phyloP scores from a whole-genome alignment of 2,888 invertebrate genomes.

The Esperia sulphurella region DNA sequence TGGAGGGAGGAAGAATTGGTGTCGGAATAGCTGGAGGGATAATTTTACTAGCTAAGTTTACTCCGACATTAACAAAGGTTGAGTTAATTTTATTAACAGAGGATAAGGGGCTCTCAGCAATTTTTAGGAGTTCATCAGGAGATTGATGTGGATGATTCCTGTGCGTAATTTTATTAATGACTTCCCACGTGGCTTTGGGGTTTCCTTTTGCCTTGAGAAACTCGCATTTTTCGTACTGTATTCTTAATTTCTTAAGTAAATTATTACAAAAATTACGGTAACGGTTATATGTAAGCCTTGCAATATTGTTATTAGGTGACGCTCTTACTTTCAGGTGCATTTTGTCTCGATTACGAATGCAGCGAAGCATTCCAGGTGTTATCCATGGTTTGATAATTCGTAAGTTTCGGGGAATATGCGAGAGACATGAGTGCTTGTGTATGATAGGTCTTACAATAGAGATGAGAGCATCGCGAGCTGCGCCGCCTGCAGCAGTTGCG shows the following conservation, averaged over 20 bases:
- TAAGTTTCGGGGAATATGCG: neutral
- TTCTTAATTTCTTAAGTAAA: neutral
- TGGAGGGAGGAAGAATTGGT: neutral
- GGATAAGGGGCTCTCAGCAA: too few species aligned
- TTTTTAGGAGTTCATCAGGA: neutral
- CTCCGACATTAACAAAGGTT: neutral
- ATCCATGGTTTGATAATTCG: constrained; percentile 1
- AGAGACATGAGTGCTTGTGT: too few species aligned
- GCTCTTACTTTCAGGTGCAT: neutral
- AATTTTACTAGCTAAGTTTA: neutral
- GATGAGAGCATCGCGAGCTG: constrained; percentile 13
- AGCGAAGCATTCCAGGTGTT: too few species aligned
- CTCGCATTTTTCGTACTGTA: constrained; percentile 2
- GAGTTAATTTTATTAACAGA: neutral
- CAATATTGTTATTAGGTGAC: neutral
- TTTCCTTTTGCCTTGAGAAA: neutral
- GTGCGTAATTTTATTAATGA: neutral
- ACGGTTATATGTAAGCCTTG: neutral
- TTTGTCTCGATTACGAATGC: neutral
- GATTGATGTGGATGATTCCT: neutral
- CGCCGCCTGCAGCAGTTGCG: constrained; percentile 6
- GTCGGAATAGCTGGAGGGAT: too few species aligned
- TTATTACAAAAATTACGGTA: neutral
- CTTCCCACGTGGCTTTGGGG: neutral
- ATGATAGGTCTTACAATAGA: too few species aligned